A percentile compares a stretch with the other conserved stretches of the same genome.
Evolutionary conservation across 2,113 vertebrate genomes (phyloP).

Genomic region (Agapornis roseicollis): DNA sequence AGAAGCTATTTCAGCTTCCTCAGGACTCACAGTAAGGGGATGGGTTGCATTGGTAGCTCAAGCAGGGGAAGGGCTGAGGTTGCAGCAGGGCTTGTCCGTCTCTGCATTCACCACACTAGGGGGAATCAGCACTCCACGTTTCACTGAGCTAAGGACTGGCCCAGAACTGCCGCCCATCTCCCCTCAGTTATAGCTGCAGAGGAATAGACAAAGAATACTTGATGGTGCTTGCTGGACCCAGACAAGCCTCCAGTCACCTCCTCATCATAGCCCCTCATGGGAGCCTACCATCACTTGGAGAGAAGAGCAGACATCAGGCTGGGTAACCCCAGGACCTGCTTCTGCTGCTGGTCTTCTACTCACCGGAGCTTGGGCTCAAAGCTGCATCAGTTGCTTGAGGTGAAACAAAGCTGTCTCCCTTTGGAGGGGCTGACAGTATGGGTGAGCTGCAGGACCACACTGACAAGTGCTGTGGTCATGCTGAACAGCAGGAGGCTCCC

Average conservation of each 20-base stretch:
- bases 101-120: constrained; percentile 44
- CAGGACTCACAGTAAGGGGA: too few relatives aligned
- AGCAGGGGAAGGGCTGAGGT: accelerated
- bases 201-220: neutral
- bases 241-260: neutral
- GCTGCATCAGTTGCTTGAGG: neutral
- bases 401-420: neutral
- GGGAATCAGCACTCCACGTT: constrained; percentile 59
- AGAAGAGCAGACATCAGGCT: neutral
- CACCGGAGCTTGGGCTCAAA: neutral
- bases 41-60: accelerated
- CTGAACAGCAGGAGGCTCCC: neutral
- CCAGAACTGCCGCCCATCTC: accelerated
- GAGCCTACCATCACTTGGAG: accelerated
- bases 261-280: accelerated
- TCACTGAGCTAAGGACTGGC: neutral
- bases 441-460: accelerated
- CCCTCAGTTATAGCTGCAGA: neutral
- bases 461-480: accelerated
- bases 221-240: neutral
- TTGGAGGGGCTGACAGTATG: accelerated
- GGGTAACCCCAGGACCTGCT: neutral
- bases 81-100: neutral
- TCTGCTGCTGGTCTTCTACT: accelerated
- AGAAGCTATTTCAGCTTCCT: neutral